Conservation (phyloP, 1,140 invertebrate genomes). For the Bombus haemorrhoidalis region DNA sequence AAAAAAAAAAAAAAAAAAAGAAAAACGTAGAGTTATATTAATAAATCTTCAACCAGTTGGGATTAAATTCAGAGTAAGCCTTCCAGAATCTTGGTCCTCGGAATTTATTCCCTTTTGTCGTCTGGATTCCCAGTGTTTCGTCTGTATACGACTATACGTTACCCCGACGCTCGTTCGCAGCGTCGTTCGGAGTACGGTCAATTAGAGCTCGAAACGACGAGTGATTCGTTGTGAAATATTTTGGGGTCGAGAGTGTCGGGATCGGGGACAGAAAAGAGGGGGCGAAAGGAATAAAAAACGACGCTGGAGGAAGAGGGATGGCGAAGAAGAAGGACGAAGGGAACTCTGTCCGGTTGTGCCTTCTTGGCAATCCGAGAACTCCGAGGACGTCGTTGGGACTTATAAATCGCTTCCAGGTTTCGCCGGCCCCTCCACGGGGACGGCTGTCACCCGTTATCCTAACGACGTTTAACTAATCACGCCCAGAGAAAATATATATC, state of each 20-base stretch:
- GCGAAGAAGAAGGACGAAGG: constrained; percentile 7
- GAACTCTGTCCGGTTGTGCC: constrained; percentile 30
- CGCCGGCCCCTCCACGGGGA: constrained; percentile 54
- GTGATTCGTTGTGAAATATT: constrained; percentile 69
- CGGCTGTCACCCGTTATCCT: constrained; percentile 69
- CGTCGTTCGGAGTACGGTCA: constrained; percentile 54
- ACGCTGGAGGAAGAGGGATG: background rate
- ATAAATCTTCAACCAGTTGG: too few relatives aligned
- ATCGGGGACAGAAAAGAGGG: background rate
- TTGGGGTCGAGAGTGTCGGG: constrained; percentile 46
- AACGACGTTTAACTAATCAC: constrained; percentile 79
- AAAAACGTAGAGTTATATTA: too few relatives aligned
- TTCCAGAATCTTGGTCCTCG: background rate
- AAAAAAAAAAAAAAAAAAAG: too few relatives aligned
- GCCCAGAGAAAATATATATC: constrained; percentile 71
- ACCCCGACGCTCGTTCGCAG: constrained; percentile 17
- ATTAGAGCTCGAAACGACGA: constrained; percentile 65
- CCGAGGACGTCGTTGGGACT: constrained; percentile 50
- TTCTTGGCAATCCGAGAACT: constrained; percentile 61
- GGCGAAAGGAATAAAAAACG: background rate
- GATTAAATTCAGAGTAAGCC: background rate
- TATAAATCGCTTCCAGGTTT: constrained; percentile 78
- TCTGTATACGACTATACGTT: background rate
- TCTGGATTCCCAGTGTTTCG: background rate
- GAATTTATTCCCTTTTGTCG: background rate